A percentile compares a stretch with the other conserved stretches of the same genome.
phyloP scores from a whole-genome alignment of 2,888 invertebrate genomes.

The Archips crataeganus region DNA sequence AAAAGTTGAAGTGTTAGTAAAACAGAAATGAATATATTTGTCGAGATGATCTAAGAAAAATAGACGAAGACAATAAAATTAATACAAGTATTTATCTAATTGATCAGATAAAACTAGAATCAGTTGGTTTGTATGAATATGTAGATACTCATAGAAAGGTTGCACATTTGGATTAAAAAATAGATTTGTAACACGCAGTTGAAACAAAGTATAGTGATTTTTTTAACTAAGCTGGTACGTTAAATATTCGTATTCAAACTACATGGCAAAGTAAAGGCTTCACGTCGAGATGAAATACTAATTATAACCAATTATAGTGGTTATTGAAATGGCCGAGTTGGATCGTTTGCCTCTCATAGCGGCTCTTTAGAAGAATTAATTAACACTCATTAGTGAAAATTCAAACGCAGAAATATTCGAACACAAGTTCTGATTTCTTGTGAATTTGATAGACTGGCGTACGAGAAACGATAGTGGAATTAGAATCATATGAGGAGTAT shows the following conservation, averaged over 20 bases:
- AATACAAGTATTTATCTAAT: too few species aligned
- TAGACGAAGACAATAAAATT: too few species aligned
- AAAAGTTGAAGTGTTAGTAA: neutral
- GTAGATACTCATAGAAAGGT: too few species aligned
- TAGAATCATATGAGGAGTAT: neutral
- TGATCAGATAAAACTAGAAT: neutral
- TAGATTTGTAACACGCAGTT: neutral
- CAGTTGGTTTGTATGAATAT: neutral
- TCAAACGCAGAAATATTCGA: conserved; percentile 45
- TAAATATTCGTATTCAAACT: conserved; percentile 43
- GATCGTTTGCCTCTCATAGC: conserved; percentile 58
- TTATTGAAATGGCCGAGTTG: conserved; percentile 52
- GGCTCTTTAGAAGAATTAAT: conserved; percentile 65
- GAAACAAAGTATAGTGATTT: neutral
- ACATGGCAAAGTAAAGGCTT: conserved; percentile 50
- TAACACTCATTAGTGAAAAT: conserved; percentile 65
- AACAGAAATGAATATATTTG: neutral
- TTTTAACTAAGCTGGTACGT: neutral
- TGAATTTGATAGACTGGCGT: conserved; percentile 29
- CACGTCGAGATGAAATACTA: conserved; percentile 55
- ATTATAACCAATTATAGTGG: conserved; percentile 64
- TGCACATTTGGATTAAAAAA: too few species aligned
- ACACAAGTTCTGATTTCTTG: conserved; percentile 42
- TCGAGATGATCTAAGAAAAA: too few species aligned
- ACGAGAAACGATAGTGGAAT: conserved; percentile 30